A percentile compares a stretch with the other conserved stretches of the same genome.
phyloP scores from a whole-genome alignment of 1,140 invertebrate genomes.

The Hyles euphorbiae region DNA sequence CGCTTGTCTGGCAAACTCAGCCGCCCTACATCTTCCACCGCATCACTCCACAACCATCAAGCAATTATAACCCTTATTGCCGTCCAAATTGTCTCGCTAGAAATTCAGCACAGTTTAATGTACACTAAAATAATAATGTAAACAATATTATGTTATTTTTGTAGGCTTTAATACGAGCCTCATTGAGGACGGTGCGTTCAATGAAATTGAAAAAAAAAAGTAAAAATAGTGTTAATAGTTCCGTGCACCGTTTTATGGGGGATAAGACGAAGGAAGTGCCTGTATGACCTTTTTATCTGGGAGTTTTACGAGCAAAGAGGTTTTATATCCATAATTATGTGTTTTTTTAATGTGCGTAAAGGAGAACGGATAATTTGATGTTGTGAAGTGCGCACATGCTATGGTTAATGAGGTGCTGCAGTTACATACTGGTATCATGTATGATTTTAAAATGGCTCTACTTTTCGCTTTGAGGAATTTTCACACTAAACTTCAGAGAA shows the following conservation, averaged over 20 bases:
- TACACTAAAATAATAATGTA: conserved; percentile 37
- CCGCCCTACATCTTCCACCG: conserved; percentile 37
- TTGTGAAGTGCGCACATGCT: conserved; percentile 21
- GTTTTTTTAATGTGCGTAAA: conserved; percentile 35
- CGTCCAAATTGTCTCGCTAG: conserved; percentile 27
- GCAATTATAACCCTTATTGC: conserved; percentile 25
- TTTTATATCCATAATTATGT: conserved; percentile 50
- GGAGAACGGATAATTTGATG: conserved; percentile 35
- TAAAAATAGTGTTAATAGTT: conserved; percentile 45
- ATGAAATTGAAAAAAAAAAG: conserved; percentile 37
- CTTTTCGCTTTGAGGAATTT: too few species aligned
- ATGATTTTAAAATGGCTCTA: too few species aligned
- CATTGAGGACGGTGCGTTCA: conserved; percentile 48
- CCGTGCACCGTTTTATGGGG: conserved; percentile 36
- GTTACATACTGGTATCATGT: too few species aligned
- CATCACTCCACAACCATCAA: conserved; percentile 18
- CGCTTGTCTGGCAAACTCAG: conserved; percentile 41
- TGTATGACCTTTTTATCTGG: conserved; percentile 41
- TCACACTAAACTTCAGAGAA: too few species aligned
- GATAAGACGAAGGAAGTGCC: conserved; percentile 39
- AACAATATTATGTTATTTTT: conserved; percentile 37
- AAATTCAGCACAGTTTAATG: conserved; percentile 40
- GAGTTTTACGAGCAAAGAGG: conserved; percentile 37
- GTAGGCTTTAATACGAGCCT: conserved; percentile 38
- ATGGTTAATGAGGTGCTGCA: conserved; percentile 10